phyloP scores from a whole-genome alignment of 1,140 invertebrate genomes.

The Linepithema humile region DNA sequence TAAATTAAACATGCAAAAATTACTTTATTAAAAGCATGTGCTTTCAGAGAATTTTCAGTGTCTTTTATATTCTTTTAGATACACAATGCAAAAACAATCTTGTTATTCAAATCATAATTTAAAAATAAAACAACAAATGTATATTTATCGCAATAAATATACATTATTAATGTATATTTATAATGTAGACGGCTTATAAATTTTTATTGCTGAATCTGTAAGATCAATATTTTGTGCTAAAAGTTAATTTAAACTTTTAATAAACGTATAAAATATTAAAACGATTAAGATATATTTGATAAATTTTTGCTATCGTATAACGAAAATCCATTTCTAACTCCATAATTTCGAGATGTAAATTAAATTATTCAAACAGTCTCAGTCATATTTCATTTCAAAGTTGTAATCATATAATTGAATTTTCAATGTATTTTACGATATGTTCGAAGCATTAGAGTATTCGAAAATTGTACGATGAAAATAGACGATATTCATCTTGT shows the following conservation, averaged over 20 bases:
- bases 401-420: neutral
- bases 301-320: neutral
- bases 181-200: neutral
- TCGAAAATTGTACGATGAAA: neutral
- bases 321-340: neutral
- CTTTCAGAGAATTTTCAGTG: neutral
- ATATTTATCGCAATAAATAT: neutral
- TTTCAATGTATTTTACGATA: neutral
- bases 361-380: neutral
- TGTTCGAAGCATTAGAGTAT: neutral
- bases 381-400: neutral
- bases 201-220: neutral
- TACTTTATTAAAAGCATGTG: neutral
- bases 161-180: too few relatives aligned
- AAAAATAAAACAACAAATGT: neutral
- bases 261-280: neutral
- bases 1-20: too few relatives aligned
- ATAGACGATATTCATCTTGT: neutral
- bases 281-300: neutral
- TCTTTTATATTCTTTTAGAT: constrained; percentile 4
- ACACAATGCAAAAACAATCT: neutral
- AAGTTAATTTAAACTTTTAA: too few relatives aligned
- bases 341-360: neutral
- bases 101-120: neutral
- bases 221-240: too few relatives aligned